Evolutionary conservation across 1,140 invertebrate species (phyloP).

Genomic region (Bombus affinis): DNA sequence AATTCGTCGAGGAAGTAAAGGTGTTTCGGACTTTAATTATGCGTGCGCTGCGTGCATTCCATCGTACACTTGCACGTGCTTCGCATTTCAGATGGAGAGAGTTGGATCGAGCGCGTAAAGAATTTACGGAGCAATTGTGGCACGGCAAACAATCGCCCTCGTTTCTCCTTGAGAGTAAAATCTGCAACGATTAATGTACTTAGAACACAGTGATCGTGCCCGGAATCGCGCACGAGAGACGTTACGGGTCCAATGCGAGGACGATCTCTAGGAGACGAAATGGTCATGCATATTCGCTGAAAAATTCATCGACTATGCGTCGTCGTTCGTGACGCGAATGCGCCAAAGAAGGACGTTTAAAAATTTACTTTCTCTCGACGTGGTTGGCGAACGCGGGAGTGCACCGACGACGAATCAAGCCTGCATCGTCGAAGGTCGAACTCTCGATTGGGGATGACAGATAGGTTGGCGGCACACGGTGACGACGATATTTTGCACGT

Average conservation of each 20-base stretch:
- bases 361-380: slow-evolving; percentile 12
- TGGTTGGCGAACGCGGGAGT: background rate
- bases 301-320: slow-evolving; percentile 22
- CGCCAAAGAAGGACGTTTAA: background rate
- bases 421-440: background rate
- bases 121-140: slow-evolving; percentile 43
- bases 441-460: background rate
- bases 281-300: background rate
- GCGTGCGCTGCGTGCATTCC: slow-evolving; percentile 42
- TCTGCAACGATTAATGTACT: background rate
- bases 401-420: background rate
- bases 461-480: background rate
- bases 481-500: slow-evolving; percentile 50
- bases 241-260: background rate
- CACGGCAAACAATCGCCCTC: slow-evolving; percentile 3
- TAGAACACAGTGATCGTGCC: background rate
- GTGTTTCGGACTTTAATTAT: slow-evolving; percentile 59
- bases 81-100: slow-evolving; percentile 51
- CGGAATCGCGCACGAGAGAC: background rate
- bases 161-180: slow-evolving; percentile 14
- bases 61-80: slow-evolving; percentile 47
- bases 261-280: background rate
- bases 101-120: slow-evolving; percentile 44
- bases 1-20: slow-evolving; percentile 16
- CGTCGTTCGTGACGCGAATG: slow-evolving; percentile 5